These are phyloP conservation scores for Polydrusus tereticollis DNA, from an alignment of 2,888 invertebrate genomes.

Conservation along the genomic window DNA sequence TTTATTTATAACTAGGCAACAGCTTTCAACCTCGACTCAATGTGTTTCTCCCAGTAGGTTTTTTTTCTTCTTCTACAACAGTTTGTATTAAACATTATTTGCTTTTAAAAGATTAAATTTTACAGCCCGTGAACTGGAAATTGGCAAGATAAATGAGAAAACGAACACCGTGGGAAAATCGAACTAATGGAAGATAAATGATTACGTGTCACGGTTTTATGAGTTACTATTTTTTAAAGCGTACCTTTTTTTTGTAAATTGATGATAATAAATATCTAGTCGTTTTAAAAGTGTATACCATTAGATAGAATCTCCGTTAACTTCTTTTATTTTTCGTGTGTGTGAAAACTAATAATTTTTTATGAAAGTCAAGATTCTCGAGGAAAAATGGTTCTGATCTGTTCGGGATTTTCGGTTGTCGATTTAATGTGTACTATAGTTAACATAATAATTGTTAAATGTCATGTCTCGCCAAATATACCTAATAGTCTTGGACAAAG, in stretches of 20 bases:
- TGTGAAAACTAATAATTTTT: too few relatives aligned
- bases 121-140: slow-evolving; percentile 30
- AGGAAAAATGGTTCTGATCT: too few relatives aligned
- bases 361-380: not conserved
- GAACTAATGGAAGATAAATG: slow-evolving; percentile 46
- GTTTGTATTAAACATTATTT: slow-evolving; percentile 28
- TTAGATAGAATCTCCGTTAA: not conserved
- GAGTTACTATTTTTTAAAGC: slow-evolving; percentile 38
- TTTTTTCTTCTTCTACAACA: not conserved
- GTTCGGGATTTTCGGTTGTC: too few relatives aligned
- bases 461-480: too few relatives aligned
- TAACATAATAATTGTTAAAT: too few relatives aligned
- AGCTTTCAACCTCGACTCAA: not conserved
- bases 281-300: not conserved
- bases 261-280: slow-evolving; percentile 33
- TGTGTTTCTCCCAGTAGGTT: not conserved
- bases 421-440: too few relatives aligned
- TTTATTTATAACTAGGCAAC: not conserved
- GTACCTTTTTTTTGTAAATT: slow-evolving; percentile 11
- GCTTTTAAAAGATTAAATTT: slow-evolving; percentile 27
- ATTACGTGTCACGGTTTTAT: slow-evolving; percentile 36
- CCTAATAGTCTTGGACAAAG: too few relatives aligned
- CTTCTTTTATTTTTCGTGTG: not conserved
- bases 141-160: slow-evolving; percentile 44
- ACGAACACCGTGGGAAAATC: slow-evolving; percentile 40